Base-by-base conservation (phyloP, 2,113 vertebrate genomes). In the Alaudala cheleensis region DNA sequence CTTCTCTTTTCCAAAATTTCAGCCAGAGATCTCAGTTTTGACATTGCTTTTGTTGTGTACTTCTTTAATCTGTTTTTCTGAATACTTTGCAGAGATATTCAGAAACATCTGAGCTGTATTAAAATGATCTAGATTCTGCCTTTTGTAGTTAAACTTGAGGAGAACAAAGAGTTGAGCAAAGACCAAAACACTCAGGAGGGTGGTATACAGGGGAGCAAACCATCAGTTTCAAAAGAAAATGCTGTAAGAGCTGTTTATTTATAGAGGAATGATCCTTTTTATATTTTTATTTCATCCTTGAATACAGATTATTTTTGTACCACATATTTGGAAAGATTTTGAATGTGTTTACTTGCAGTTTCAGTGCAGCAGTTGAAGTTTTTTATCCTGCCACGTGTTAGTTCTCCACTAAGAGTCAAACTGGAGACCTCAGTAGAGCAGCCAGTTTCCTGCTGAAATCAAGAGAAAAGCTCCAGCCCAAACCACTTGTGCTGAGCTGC, bases 191-290 rank as follows among this genome's bases (percentile, higher is more conserved):
- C 22, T 85, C 65, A n/a, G 42, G 47, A 79, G 51, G 20, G 34
- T 69, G 71, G n/a, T 89, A 77, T 64, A 78, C 37, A 54, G 81
- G 44, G 90, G 94, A 80, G 58, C 26, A 86, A 93, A 72, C 47
- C 17, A 62, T 82, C 51, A 34, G 24, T 78, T 96, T 95, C 80
- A 94, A 92, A 95, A 93, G 78, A 45, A 83, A 19, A 51, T 88
- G 44, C 44, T 82, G n/a, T 53, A 69, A 72, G 62, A 93, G 18
- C 81, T 94, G 86, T 95, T 96, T 96, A 56, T 93, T 95, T 92
- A 70, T 86, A 88, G 95, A 90, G 39, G 21, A 66, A 39, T 42
- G 37, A 50, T 92, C 42, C 45, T 89, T 40, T 53, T 92, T 93
- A 37, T 14, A 19, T 69, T 62, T 85, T n/a, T 53, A 9, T 84